Percentiles rank a stretch among this genome's conserved stretches.
Evolutionary conservation across 2,888 invertebrate genomes (phyloP).

Genomic region (Tupiocoris notatus): DNA sequence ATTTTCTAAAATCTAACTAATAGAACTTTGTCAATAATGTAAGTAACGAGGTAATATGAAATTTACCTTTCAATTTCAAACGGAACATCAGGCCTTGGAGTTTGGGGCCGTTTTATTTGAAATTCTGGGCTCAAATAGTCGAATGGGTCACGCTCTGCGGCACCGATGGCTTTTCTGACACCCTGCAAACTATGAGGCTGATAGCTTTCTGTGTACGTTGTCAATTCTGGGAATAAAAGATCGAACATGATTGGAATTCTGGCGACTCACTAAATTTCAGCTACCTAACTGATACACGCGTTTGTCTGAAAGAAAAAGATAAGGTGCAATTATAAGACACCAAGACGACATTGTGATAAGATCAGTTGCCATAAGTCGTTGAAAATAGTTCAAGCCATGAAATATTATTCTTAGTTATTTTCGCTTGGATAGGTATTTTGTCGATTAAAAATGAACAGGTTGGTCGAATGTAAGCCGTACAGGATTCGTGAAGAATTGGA

Average conservation of each 20-base stretch:
- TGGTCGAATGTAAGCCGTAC: slow-evolving; percentile 8
- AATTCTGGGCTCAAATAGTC: neutral
- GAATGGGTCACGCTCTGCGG: neutral
- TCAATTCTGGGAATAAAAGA: neutral
- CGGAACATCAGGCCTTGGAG: too few relatives aligned
- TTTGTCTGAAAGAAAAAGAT: too few relatives aligned
- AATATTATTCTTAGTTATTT: too few relatives aligned
- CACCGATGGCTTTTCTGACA: neutral
- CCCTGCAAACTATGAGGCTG: neutral
- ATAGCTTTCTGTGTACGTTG: neutral
- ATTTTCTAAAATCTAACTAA: too few relatives aligned
- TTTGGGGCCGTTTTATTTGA: neutral
- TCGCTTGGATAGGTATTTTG: neutral
- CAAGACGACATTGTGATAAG: too few relatives aligned
- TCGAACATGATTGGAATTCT: neutral
- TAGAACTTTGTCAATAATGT: too few relatives aligned
- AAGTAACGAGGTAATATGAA: too few relatives aligned
- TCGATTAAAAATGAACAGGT: slow-evolving; percentile 10
- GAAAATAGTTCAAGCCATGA: too few relatives aligned
- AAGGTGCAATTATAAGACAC: too few relatives aligned
- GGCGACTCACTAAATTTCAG: neutral
- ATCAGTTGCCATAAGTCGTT: too few relatives aligned
- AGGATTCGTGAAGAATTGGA: slow-evolving; percentile 18
- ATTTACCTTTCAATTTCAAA: too few relatives aligned
- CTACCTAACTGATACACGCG: too few relatives aligned